phyloP scores from a whole-genome alignment of 1,140 invertebrate genomes.

The Ditylenchus dipsaci region DNA sequence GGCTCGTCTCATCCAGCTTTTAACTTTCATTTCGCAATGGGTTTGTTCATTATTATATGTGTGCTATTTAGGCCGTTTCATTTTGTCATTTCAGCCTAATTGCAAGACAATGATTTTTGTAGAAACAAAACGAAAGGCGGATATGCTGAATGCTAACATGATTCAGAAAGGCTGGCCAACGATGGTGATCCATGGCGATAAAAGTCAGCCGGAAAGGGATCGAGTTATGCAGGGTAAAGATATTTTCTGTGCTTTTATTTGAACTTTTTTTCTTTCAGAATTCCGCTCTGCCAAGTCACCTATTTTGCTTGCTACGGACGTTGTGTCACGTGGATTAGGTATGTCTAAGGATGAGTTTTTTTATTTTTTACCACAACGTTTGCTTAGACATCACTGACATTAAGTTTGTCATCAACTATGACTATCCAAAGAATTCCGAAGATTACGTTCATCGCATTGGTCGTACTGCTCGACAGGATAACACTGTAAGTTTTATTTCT shows the following conservation, averaged over 20 bases:
- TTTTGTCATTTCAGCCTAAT: conserved; percentile 23
- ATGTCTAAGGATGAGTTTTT: conserved; percentile 51
- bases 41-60: not conserved
- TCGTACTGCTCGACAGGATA: conserved; percentile 82
- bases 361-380: not conserved
- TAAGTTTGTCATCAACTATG: conserved; percentile 98
- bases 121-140: conserved; percentile 90
- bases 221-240: conserved; percentile 60
- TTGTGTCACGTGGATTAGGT: conserved; percentile 81
- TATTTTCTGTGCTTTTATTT: not conserved
- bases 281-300: conserved; percentile 76
- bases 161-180: conserved; percentile 73
- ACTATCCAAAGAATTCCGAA: conserved; percentile 76
- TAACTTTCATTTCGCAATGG: conserved; percentile 17
- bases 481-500: conserved; percentile 45
- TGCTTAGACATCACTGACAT: conserved; percentile 93
- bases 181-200: conserved; percentile 64
- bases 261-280: conserved; percentile 68
- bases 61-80: not conserved
- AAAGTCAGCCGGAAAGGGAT: conserved; percentile 63
- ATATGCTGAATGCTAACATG: conserved; percentile 88
- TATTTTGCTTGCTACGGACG: conserved; percentile 89
- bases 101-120: conserved; percentile 76
- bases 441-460: conserved; percentile 95
- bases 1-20: not conserved